Conservation (phyloP, 35 echinoderm and acorn worm genomes). For the Eucidaris tribuloides region DNA sequence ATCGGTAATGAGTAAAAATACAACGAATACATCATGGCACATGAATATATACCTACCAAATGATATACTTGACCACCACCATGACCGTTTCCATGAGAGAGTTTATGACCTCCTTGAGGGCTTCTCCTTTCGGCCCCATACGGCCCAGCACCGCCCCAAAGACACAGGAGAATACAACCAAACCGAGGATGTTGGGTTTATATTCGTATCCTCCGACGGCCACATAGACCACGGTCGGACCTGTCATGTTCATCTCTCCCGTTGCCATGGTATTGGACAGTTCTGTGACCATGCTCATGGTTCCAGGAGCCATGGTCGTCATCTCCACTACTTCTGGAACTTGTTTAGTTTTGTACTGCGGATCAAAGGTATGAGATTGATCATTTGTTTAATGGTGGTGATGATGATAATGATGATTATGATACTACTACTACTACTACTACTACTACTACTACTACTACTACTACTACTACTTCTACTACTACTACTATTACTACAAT, state of each 20-base stretch:
- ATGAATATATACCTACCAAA: constrained; percentile 77
- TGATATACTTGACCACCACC: constrained; percentile 37
- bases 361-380: no score
- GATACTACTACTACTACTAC: no score
- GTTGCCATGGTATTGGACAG: background rate
- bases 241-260: background rate
- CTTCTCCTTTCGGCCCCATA: constrained; percentile 26
- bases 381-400: no score
- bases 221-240: background rate
- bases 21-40: no score
- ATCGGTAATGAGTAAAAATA: no score
- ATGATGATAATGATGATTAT: no score
- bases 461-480: no score
- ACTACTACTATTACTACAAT: no score
- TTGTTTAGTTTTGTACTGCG: constrained; percentile 23
- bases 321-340: background rate
- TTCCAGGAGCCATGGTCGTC: background rate
- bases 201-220: constrained; percentile 65
- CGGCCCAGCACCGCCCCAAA: constrained; percentile 59
- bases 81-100: constrained; percentile 65
- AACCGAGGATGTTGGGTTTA: constrained; percentile 78
- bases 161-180: constrained; percentile 52
- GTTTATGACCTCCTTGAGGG: constrained; percentile 37
- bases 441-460: no score
- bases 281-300: background rate